Evolutionary conservation across 1,140 invertebrate genomes (phyloP).

Genomic region (Tetragnatha versicolor): DNA sequence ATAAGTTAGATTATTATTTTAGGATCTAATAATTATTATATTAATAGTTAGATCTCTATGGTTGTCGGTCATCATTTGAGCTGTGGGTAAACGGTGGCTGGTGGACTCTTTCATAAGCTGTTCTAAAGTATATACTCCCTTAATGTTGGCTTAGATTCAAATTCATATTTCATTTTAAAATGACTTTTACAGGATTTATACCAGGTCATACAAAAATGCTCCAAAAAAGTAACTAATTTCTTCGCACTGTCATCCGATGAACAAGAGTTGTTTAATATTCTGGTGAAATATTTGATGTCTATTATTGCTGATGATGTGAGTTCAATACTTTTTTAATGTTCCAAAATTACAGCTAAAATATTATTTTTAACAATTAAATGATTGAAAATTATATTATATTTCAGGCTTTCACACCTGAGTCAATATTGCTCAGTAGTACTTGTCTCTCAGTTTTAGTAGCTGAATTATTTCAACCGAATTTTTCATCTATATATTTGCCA

Average conservation of each 20-base stretch:
- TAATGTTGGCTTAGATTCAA: background rate
- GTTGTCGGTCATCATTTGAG: too few relatives aligned
- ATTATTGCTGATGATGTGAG: conserved; percentile 15
- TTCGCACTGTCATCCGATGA: background rate
- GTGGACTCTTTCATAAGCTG: too few relatives aligned
- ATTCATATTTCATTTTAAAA: background rate
- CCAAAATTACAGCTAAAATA: too few relatives aligned
- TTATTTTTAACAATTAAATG: background rate
- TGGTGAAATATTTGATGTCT: background rate
- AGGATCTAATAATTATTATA: too few relatives aligned
- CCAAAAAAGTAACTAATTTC: background rate
- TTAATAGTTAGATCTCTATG: too few relatives aligned
- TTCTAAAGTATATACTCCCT: too few relatives aligned
- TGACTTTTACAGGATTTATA: conserved; percentile 9
- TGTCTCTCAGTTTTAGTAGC: conserved; percentile 12
- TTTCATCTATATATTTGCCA: conserved; percentile 17
- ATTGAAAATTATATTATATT: background rate
- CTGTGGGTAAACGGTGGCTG: too few relatives aligned
- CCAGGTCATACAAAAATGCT: background rate
- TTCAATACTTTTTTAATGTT: background rate
- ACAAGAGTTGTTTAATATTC: background rate
- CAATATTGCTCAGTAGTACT: conserved; percentile 18
- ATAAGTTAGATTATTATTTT: too few relatives aligned
- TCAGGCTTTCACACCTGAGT: conserved; percentile 5
- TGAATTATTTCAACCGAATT: background rate